Percentiles rank a stretch among this genome's conserved stretches.
phyloP scores from a whole-genome alignment of 1,140 invertebrate species.

The Frieseomelitta varia region DNA sequence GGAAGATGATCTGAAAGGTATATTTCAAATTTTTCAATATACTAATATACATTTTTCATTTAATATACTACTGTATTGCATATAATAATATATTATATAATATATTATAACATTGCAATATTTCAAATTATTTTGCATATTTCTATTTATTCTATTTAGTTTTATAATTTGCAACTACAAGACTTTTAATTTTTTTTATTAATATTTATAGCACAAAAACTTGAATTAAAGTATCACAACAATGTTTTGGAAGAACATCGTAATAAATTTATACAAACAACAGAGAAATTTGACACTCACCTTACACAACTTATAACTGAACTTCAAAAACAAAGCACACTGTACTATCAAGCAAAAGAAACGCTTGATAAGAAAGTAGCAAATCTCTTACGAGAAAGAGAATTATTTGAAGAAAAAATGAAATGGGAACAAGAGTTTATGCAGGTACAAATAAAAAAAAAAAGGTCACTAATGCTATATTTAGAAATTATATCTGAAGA shows the following conservation, averaged over 20 bases:
- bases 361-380: slow-evolving; percentile 69
- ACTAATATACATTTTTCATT: neutral
- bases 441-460: slow-evolving; percentile 65
- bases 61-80: neutral
- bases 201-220: slow-evolving; percentile 68
- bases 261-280: slow-evolving; percentile 68
- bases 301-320: slow-evolving; percentile 65
- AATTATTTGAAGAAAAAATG: slow-evolving; percentile 75
- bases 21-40: slow-evolving; percentile 24
- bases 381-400: slow-evolving; percentile 71
- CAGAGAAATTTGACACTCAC: slow-evolving; percentile 70
- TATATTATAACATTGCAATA: neutral
- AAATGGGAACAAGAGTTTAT: slow-evolving; percentile 76
- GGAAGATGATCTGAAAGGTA: slow-evolving; percentile 74
- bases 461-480: neutral
- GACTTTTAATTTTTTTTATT: neutral
- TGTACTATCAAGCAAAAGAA: slow-evolving; percentile 69
- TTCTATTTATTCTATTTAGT: slow-evolving; percentile 1
- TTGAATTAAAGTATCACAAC: slow-evolving; percentile 71
- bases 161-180: neutral
- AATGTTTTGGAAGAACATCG: slow-evolving; percentile 65
- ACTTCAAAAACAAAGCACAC: slow-evolving; percentile 70
- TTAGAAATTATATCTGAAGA: neutral
- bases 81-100: neutral
- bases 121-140: slow-evolving; percentile 25